phyloP scores from a whole-genome alignment of 2,888 invertebrate genomes.

The Drosophila paucipuncta region DNA sequence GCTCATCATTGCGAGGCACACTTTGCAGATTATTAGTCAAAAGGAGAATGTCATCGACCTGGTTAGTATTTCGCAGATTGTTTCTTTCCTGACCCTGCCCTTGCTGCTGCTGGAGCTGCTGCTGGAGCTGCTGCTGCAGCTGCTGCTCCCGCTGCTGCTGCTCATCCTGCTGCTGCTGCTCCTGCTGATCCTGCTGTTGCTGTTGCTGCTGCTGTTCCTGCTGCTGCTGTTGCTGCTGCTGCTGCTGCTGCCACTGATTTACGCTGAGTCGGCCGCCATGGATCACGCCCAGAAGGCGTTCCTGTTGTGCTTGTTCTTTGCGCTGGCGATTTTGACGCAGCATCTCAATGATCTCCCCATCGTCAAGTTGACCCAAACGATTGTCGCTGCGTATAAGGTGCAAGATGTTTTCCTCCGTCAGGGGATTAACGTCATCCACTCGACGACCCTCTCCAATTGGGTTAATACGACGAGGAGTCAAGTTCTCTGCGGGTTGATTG shows the following conservation, averaged over 20 bases:
- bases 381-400: conserved; percentile 9
- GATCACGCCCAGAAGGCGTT: conserved; percentile 6
- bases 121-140: neutral
- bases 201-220: neutral
- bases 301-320: conserved; percentile 14
- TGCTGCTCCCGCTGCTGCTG: neutral
- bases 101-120: neutral
- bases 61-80: neutral
- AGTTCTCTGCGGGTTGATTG: conserved; percentile 22
- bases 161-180: neutral
- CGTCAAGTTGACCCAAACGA: conserved; percentile 9
- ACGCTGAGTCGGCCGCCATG: conserved; percentile 33
- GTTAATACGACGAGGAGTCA: conserved; percentile 29
- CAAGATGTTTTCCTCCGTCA: conserved; percentile 13
- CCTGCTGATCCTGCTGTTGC: neutral
- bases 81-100: neutral
- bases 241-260: conserved; percentile 7
- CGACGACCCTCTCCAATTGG: conserved; percentile 54
- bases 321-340: conserved; percentile 32
- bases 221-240: neutral
- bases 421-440: conserved; percentile 14
- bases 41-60: neutral
- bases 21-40: conserved; percentile 39
- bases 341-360: conserved; percentile 50
- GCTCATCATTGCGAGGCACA: conserved; percentile 60